A percentile compares a stretch with the other conserved stretches of the same genome.
phyloP scores from a whole-genome alignment of 2,888 invertebrate species.

The Andrena praecox region DNA sequence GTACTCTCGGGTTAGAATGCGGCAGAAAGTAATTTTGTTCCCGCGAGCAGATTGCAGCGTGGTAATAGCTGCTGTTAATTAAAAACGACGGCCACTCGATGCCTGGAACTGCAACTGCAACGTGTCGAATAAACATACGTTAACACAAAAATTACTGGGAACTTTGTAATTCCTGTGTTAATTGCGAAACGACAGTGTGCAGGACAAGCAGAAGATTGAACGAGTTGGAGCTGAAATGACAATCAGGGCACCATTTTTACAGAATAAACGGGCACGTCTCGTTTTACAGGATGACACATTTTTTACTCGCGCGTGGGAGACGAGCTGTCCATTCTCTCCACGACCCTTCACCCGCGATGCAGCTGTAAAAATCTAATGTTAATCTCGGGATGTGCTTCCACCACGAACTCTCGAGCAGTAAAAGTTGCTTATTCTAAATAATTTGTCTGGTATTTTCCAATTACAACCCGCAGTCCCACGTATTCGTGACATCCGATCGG shows the following conservation, averaged over 20 bases:
- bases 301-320: not conserved
- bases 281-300: not conserved
- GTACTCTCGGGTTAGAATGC: not conserved
- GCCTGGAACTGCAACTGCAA: not conserved
- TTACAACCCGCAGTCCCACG: not conserved
- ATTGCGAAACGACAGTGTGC: not conserved
- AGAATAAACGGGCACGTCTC: constrained; percentile 4
- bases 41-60: not conserved
- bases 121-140: constrained; percentile 6
- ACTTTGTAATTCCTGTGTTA: not conserved
- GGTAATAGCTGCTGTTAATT: constrained; percentile 15
- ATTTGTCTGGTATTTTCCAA: constrained; percentile 10
- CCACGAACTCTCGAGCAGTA: not conserved
- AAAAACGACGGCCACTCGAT: not conserved
- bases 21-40: constrained; percentile 1
- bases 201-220: not conserved
- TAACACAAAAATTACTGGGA: constrained; percentile 1
- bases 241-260: not conserved
- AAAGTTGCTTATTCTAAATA: not conserved
- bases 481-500: not conserved
- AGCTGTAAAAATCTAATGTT: constrained; percentile 12
- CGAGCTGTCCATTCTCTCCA: not conserved
- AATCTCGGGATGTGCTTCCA: constrained; percentile 3
- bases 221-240: not conserved
- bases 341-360: constrained; percentile 4